A percentile compares a stretch with the other conserved stretches of the same genome.
Evolutionary conservation across 2,113 vertebrate species (phyloP).

Genomic region (Gasterosteus nipponicus): DNA sequence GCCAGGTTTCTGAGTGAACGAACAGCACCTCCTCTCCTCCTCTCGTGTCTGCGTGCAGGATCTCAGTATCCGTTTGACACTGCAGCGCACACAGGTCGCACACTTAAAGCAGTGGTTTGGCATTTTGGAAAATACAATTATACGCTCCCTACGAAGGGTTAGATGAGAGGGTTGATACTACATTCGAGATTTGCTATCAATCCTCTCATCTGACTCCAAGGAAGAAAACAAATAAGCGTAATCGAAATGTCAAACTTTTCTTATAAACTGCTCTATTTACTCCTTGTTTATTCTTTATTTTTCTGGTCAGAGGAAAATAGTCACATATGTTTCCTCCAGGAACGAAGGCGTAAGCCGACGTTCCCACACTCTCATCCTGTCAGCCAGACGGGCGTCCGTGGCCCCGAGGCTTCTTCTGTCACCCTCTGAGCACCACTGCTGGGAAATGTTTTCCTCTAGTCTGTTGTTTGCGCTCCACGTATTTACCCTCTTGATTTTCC

Average conservation of each 20-base stretch:
- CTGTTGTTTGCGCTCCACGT: constrained; percentile 37
- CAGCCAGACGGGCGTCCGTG: constrained; percentile 19
- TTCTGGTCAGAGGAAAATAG: constrained; percentile 21
- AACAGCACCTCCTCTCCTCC: neutral
- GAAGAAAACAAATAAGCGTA: neutral
- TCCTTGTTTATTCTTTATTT: neutral
- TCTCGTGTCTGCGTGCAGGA: neutral
- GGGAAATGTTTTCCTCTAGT: constrained; percentile 49
- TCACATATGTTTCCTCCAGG: constrained; percentile 23
- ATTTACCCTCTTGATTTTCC: constrained; percentile 60
- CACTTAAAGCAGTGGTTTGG: neutral
- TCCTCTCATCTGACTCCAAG: neutral
- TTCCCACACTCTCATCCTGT: constrained; percentile 54
- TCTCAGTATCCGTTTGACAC: neutral
- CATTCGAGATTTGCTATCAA: neutral
- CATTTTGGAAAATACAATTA: neutral
- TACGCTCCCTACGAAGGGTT: neutral
- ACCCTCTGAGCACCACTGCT: constrained; percentile 40
- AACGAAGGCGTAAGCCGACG: constrained; percentile 15
- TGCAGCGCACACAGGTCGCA: neutral
- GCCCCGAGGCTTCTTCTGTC: constrained; percentile 45
- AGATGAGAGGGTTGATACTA: neutral
- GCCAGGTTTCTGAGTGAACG: constrained; percentile 52
- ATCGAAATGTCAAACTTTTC: neutral
- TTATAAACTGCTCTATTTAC: neutral